A percentile compares a stretch with the other conserved stretches of the same genome.
Conservation (phyloP, 1,140 invertebrate genomes). For the Meteorus sp. region DNA sequence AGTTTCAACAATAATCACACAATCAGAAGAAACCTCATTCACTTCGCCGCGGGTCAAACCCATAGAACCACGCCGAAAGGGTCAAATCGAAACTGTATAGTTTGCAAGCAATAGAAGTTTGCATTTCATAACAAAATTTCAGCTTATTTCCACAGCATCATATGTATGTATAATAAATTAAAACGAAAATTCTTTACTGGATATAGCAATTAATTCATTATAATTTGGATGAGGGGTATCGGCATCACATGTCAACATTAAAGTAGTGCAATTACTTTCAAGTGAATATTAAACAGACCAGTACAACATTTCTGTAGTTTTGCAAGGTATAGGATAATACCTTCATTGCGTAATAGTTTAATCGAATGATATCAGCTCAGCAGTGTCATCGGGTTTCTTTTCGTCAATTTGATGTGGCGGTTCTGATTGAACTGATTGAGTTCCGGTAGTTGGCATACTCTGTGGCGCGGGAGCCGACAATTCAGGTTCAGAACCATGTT, state of each 20-base stretch:
- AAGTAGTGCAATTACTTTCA: no score
- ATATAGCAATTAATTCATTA: no score
- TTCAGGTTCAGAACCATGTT: constrained; percentile 27
- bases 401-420: constrained; percentile 32
- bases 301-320: no score
- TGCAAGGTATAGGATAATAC: no score
- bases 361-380: constrained; percentile 55
- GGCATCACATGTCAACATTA: no score
- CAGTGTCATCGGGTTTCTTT: constrained; percentile 44
- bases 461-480: constrained; percentile 28
- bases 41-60: constrained; percentile 61
- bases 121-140: no score
- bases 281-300: no score
- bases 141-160: no score
- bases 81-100: constrained; percentile 72
- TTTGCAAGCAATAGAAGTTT: no score
- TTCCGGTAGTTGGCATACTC: constrained; percentile 23
- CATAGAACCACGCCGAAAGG: constrained; percentile 60
- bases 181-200: no score
- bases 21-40: constrained; percentile 74
- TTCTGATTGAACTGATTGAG: constrained; percentile 32
- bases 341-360: constrained; percentile 28
- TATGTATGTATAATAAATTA: no score
- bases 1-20: constrained; percentile 34
- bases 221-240: no score